Percentiles rank a stretch among this genome's conserved stretches.
phyloP scores from a whole-genome alignment of 2,888 invertebrate genomes.

The Diabrotica balteata region DNA sequence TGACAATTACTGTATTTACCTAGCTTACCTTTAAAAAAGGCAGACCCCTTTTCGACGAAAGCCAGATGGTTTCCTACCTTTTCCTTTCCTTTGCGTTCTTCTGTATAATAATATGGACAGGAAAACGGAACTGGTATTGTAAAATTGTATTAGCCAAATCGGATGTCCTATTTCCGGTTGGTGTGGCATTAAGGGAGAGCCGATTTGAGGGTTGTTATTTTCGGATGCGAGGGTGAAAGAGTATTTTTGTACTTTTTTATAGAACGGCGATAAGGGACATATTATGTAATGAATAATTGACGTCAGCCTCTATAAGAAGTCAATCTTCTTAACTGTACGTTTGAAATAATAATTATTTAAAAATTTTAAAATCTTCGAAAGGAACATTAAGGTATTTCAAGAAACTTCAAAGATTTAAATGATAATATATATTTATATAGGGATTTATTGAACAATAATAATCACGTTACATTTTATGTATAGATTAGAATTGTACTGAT shows the following conservation, averaged over 20 bases:
- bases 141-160: slow-evolving; percentile 52
- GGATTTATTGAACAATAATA: too few species aligned
- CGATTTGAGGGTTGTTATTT: slow-evolving; percentile 24
- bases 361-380: too few species aligned
- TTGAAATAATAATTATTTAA: too few species aligned
- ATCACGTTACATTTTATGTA: too few species aligned
- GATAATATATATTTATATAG: too few species aligned
- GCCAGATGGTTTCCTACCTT: slow-evolving; percentile 37
- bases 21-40: slow-evolving; percentile 8
- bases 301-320: neutral
- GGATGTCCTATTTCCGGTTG: slow-evolving; percentile 58
- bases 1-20: slow-evolving; percentile 17
- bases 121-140: slow-evolving; percentile 51
- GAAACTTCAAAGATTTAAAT: too few species aligned
- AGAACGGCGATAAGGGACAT: slow-evolving; percentile 4
- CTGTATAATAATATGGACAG: slow-evolving; percentile 27
- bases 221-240: slow-evolving; percentile 20
- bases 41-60: slow-evolving; percentile 19
- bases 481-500: too few species aligned
- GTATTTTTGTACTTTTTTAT: slow-evolving; percentile 17
- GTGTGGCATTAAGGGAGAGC: slow-evolving; percentile 12
- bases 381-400: too few species aligned
- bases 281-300: neutral
- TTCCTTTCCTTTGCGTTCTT: slow-evolving; percentile 7
- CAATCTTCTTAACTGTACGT: too few species aligned